Conservation (phyloP, 2,113 vertebrate genomes). For the Seriola quinqueradiata region DNA sequence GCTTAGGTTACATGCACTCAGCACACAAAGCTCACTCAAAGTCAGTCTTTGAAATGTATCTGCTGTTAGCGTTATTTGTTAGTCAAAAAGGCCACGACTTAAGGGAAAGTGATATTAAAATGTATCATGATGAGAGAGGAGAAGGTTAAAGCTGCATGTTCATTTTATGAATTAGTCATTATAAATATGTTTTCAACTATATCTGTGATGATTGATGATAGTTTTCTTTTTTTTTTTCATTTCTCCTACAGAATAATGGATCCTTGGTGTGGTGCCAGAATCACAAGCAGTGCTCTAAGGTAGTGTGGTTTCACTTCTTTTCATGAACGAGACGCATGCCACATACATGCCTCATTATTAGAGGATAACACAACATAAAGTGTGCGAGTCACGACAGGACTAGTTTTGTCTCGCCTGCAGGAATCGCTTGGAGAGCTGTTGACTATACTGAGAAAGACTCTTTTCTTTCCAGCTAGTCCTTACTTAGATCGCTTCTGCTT, state of each 20-base stretch:
- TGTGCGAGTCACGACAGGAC: slow-evolving; percentile 66
- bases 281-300: slow-evolving; percentile 99
- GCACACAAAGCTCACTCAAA: slow-evolving; percentile 27
- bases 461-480: slow-evolving; percentile 28
- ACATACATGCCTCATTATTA: slow-evolving; percentile 69
- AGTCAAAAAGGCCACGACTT: slow-evolving; percentile 30
- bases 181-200: slow-evolving; percentile 46
- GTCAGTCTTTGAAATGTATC: slow-evolving; percentile 36
- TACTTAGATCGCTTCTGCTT: slow-evolving; percentile 13
- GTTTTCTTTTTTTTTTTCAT: slow-evolving; percentile 16
- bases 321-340: slow-evolving; percentile 59
- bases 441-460: slow-evolving; percentile 15
- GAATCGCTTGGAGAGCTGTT: slow-evolving; percentile 46
- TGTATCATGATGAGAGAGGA: slow-evolving; percentile 1
- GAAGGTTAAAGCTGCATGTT: slow-evolving; percentile 11
- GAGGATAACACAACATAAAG: slow-evolving; percentile 66
- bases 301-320: slow-evolving; percentile 77
- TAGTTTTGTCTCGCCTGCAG: slow-evolving; percentile 60
- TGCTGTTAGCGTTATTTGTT: slow-evolving; percentile 20
- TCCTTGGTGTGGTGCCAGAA: slow-evolving; percentile 98
- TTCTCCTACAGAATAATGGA: slow-evolving; percentile 91
- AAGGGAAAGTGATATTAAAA: neutral
- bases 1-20: slow-evolving; percentile 54
- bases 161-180: slow-evolving; percentile 30
- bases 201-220: slow-evolving; percentile 50